Evolutionary conservation across 2,888 invertebrate genomes (phyloP), one percentile per base, ranked within the genome.

Genomic region (Ornithoptera alexandrae): DNA sequence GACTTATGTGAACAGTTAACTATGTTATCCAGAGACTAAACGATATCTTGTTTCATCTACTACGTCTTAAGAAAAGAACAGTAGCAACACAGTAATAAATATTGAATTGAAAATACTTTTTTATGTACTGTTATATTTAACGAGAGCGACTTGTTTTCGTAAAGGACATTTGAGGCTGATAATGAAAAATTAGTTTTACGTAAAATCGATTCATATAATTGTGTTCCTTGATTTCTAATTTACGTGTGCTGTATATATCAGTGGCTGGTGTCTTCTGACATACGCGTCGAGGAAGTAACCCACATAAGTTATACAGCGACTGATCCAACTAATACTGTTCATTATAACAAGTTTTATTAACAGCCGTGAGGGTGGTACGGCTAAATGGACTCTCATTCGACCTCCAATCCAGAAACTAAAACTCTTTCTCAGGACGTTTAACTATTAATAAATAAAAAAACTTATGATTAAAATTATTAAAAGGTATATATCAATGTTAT

Each of bases 201-300:
- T 39, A 7, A 10, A 10, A 39, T 18, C 4, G 18, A 50, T 4
- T 17, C 18, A 17, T 50, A 5, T 50, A 15, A 3, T 15, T 50
- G 18, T 18, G 18, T 18, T 50, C 18, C 5, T 50, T 18, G 12
- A 18, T 50, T 50, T 50, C 10, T 39, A 39, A 39, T 7, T 39
- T 39, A 50, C 17, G 18, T 50, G 2, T 18, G 15, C 17, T 17
- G 15, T 17, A 17, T 50, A 50, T 18, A 50, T 50, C 7, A 39
- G 17, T 50, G 18, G 50, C 50, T 17, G 2, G 10, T 39, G 39
- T 39, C 39, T 39, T 10, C 39, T 39, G 39, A 50, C 50, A 50
- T 18, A 50, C 12, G 39, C 36, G 39, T 5, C 6, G 18, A 57
- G 57, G 62, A 62, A 62, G 62, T 67, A 46, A 62, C 67, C 62